phyloP scores from a whole-genome alignment of 2,113 vertebrate genomes.

The Phalacrocorax aristotelis region DNA sequence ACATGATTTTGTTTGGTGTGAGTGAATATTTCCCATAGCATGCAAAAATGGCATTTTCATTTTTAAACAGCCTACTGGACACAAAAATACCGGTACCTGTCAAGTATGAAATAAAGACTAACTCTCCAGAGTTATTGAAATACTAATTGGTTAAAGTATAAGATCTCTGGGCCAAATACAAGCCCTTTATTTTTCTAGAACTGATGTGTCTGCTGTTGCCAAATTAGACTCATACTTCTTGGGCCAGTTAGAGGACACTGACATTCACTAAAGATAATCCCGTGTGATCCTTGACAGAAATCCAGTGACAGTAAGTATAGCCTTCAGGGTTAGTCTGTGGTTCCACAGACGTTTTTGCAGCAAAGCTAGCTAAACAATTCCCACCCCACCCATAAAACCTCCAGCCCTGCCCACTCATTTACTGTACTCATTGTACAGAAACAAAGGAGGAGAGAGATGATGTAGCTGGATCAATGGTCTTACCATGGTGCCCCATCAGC shows the following conservation, averaged over 20 bases:
- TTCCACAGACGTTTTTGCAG: not conserved
- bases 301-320: not conserved
- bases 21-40: not conserved
- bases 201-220: not conserved
- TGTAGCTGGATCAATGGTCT: not conserved
- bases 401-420: not conserved
- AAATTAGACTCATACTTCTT: not conserved
- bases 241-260: not conserved
- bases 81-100: not conserved
- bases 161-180: not conserved
- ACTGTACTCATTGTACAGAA: not conserved
- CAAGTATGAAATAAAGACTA: not conserved
- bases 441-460: not conserved
- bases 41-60: not conserved
- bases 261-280: not conserved
- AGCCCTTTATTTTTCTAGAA: not conserved
- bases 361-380: not conserved
- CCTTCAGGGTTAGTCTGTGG: not conserved
- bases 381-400: not conserved
- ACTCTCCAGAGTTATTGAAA: accelerated
- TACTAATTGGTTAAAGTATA: not conserved
- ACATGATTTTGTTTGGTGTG: not conserved
- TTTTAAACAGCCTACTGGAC: not conserved
- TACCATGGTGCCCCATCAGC: not conserved
- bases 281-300: not conserved